Evolutionary conservation across 23 tunicate species (phyloP).

Genomic region (Halocynthia roretzi): DNA sequence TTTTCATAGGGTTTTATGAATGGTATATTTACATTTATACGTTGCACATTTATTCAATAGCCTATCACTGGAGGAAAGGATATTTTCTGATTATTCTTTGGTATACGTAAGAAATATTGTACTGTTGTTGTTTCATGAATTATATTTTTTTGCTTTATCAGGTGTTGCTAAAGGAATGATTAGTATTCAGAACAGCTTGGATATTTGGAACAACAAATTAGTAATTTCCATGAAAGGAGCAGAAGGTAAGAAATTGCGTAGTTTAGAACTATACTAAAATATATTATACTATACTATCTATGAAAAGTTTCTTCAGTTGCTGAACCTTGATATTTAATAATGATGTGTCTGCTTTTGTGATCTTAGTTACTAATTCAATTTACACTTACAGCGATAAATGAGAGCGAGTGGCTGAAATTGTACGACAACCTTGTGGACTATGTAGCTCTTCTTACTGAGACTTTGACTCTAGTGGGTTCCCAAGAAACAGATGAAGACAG

Average conservation of each 20-base stretch:
- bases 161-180: slow-evolving; percentile 72
- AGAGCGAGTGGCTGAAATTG: slow-evolving; percentile 54
- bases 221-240: slow-evolving; percentile 42
- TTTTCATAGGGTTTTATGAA: too few relatives aligned
- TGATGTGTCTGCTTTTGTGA: not conserved
- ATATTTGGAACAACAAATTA: slow-evolving; percentile 47
- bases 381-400: slow-evolving; percentile 32
- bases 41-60: too few relatives aligned
- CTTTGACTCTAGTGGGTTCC: slow-evolving; percentile 28
- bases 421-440: slow-evolving; percentile 45
- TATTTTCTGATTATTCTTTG: too few relatives aligned
- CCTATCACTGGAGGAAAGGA: too few relatives aligned
- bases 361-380: too few relatives aligned
- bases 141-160: not conserved
- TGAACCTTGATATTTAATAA: too few relatives aligned
- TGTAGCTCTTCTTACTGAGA: slow-evolving; percentile 22
- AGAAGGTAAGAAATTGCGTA: slow-evolving; percentile 3
- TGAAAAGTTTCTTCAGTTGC: too few relatives aligned
- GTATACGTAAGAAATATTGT: too few relatives aligned
- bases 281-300: too few relatives aligned
- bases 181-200: slow-evolving; percentile 53
- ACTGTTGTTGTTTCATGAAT: not conserved
- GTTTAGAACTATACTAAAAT: too few relatives aligned
- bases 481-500: slow-evolving; percentile 68
- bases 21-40: too few relatives aligned